These are phyloP conservation scores for Actinopyga echinites DNA, from an alignment of 53 echinoderm and acorn worm species.

Conservation along the genomic window DNA sequence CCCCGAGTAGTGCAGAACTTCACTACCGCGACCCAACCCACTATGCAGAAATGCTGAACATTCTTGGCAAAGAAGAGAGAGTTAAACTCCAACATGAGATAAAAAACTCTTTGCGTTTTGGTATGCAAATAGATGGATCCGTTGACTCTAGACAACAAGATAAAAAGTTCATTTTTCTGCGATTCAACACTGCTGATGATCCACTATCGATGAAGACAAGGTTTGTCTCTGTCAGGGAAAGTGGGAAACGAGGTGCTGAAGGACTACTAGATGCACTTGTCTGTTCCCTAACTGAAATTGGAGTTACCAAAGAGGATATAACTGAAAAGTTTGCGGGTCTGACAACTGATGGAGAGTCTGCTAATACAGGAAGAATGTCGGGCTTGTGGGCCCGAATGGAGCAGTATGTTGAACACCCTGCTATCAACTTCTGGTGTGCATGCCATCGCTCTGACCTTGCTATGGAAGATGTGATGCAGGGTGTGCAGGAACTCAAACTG, in stretches of 20 bases:
- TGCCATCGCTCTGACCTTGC: constrained; percentile 1
- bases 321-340: background rate
- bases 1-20: background rate
- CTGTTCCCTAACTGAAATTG: constrained; percentile 4
- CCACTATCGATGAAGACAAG: constrained; percentile 6
- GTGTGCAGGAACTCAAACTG: background rate
- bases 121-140: constrained; percentile 25
- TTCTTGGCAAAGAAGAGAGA: background rate
- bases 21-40: constrained; percentile 28
- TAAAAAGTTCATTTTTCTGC: constrained; percentile 24
- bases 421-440: background rate
- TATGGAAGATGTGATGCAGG: constrained; percentile 10
- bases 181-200: constrained; percentile 4
- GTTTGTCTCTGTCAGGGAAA: constrained; percentile 17
- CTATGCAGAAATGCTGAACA: constrained; percentile 19
- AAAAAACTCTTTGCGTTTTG: constrained; percentile 18
- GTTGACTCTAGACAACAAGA: constrained; percentile 11
- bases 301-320: background rate
- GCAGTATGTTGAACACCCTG: too few relatives aligned
- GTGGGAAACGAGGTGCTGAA: constrained; percentile 20
- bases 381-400: too few relatives aligned
- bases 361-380: too few relatives aligned
- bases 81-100: constrained; percentile 15
- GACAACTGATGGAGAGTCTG: background rate
- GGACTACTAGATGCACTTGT: constrained; percentile 14